These are phyloP conservation scores for Elephas maximus DNA, from an alignment of 2,113 vertebrate genomes.

Conservation along the genomic window DNA sequence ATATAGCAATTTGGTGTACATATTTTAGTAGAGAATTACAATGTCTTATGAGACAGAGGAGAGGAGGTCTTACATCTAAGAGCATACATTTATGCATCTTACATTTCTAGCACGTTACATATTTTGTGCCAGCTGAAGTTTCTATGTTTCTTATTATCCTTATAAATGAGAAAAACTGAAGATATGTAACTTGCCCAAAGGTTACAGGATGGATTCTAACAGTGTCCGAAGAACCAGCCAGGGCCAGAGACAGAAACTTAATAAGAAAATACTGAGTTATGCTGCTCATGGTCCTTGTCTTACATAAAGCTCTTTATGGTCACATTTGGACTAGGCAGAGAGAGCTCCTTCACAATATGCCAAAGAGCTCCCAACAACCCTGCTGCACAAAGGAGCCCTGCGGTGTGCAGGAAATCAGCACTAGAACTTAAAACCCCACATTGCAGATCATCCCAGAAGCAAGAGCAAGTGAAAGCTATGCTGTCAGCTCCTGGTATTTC, in stretches of 20 bases:
- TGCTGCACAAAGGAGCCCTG: background rate
- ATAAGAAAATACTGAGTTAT: conserved; percentile 33
- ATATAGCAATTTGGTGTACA: conserved; percentile 60
- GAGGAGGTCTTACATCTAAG: conserved; percentile 59
- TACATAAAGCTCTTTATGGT: background rate
- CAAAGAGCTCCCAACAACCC: background rate
- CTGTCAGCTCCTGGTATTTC: conserved; percentile 77
- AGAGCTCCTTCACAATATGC: background rate
- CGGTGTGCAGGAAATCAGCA: conserved; percentile 36
- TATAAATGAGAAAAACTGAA: conserved; percentile 3
- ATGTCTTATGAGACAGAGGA: conserved; percentile 46
- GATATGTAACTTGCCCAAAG: background rate
- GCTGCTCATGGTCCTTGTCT: background rate
- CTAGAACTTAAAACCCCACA: background rate
- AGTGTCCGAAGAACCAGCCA: background rate
- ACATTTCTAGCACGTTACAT: conserved; percentile 58
- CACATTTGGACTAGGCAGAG: background rate
- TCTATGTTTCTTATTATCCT: conserved; percentile 9
- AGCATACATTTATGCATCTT: conserved; percentile 47
- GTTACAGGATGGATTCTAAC: background rate
- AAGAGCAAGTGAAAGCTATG: conserved; percentile 72
- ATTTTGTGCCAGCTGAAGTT: conserved; percentile 60
- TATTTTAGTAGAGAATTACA: conserved; percentile 44
- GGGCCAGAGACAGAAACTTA: background rate
- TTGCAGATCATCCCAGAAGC: conserved; percentile 69